Conservation (phyloP, 2,113 vertebrate genomes). For the Sphaerodactylus townsendi region DNA sequence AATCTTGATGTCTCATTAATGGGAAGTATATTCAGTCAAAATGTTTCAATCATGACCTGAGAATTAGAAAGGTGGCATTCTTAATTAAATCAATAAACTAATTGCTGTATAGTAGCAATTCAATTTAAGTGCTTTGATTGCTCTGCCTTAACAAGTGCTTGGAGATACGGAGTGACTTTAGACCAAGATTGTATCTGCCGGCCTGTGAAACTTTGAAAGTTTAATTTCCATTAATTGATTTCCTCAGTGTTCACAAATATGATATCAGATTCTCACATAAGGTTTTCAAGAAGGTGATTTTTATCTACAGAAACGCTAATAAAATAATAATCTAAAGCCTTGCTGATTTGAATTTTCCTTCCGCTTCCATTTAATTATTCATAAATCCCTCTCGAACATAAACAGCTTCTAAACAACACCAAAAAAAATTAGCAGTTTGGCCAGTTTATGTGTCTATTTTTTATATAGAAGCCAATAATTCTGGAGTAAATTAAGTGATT, state of each 20-base stretch:
- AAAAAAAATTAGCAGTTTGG: conserved; percentile 45
- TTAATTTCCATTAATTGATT: conserved; percentile 98
- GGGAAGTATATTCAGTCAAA: conserved; percentile 79
- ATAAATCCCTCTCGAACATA: conserved; percentile 66
- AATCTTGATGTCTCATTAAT: conserved; percentile 72
- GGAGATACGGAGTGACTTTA: conserved; percentile 83
- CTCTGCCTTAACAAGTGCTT: conserved; percentile 84
- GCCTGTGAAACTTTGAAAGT: conserved; percentile 86
- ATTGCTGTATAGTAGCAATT: conserved; percentile 94
- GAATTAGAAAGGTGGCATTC: conserved; percentile 92
- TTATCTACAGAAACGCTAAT: conserved; percentile 80
- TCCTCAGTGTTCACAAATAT: conserved; percentile 90
- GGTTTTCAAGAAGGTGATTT: conserved; percentile 71
- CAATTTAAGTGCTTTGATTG: conserved; percentile 91
- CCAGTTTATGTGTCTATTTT: conserved; percentile 24
- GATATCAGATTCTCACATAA: conserved; percentile 86
- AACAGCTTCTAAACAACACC: conserved; percentile 55
- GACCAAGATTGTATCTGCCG: conserved; percentile 89
- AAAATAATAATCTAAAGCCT: conserved; percentile 76
- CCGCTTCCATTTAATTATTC: conserved; percentile 74
- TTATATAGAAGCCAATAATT: conserved; percentile 24
- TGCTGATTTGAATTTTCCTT: conserved; percentile 71
- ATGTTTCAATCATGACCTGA: conserved; percentile 86
- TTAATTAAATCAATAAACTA: conserved; percentile 99
- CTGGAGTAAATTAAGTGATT: conserved; percentile 43